Base-by-base conservation (phyloP, 2,113 vertebrate genomes). In the Atlantisia rogersi region DNA sequence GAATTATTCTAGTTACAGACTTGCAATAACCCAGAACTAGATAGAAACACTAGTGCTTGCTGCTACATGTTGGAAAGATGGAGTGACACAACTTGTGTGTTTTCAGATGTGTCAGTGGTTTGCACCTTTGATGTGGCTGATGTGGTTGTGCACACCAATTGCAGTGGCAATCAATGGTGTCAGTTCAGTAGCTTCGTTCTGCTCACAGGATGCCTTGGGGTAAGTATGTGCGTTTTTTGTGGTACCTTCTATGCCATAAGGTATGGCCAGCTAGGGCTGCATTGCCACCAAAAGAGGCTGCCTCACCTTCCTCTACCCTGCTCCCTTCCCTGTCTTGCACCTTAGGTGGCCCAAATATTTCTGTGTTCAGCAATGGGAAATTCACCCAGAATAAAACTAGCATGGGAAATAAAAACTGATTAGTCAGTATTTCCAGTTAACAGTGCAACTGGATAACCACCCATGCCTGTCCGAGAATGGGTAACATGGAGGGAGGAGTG, bases 381-480 rank as follows among this genome's bases (percentile, higher is more conserved):
- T 44, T 77, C 56, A 86, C 13, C 19, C 31, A 32, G 67, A 56
- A 82, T 73, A 76, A 86, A 74, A 74, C 11, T 32, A 80, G 55
- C 0, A 0, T 77, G 52, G 53, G 64, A 77, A 80, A 60, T 64
- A 29, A 73, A 60, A 2, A 15, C 42, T 69, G 53, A 56, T 73
- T 53, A 42, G 5, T 35, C 44, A 31, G 48, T 68, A 53, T 84
- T 94, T 76, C 53, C 53, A 82, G 58, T 62, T 82, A 76, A 73
- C 40, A 5, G 8, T 18, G 24, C 1, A 2, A 53, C 48, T 53
- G 25, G 55, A 15, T 46, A 82, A 95, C 74, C 46, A 71, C 31
- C 21, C 20, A 6, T 8, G 3, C 37, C 86, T 0, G 0, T 28
- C 31, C 14, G 21, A 65, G 68, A 60, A 44, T 26, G 44, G 58